Base-by-base conservation (phyloP, 2,888 invertebrate genomes). In the Sphinx pinastri region DNA sequence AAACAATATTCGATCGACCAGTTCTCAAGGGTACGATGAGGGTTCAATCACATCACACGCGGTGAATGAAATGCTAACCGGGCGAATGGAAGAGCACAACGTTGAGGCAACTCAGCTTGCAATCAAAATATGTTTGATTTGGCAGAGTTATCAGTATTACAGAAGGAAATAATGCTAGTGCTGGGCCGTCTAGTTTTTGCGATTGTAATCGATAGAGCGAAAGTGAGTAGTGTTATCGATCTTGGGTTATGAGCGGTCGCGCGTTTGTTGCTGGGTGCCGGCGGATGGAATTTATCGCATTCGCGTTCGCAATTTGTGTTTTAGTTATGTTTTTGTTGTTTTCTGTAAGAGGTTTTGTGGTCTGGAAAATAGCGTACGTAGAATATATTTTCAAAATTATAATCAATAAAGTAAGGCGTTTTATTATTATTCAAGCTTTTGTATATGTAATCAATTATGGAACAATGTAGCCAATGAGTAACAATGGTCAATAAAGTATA, bases 41-140 rank as follows among this genome's bases (percentile, higher is more conserved):
- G 86, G 91, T 92, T 92, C 91, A 93, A 84, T 91, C 92, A 91
- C 92, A 85, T 85, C 80, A 82, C 75, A 79, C 81, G 85, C 89
- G 88, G 85, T 92, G 89, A 93, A 92, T 92, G 90, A 91, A 92
- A 88, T 84, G 78, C 78, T 78, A 87, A 76, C 81, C 86, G 75
- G 72, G 82, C 75, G 74, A 85, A 81, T 79, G 72, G 68, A 72
- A 78, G 71, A 81, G 84, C 69, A 60, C 71, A 68, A 68, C 69
- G 68, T 70, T 68, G 70, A 25, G 75, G 74, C 76, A 71, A 68
- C 68, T 66, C 74, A 72, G 75, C 79, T 78, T 73, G 73, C 68
- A 69, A 71, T 79, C 47, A 19, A 55, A 19, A 4, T 12, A 74
- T 74, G 70, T 78, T 71, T n/a, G 14, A 19, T 52, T 71, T 19